Evolutionary conservation across 92 coral and sea anemone species (phyloP), one percentile per base, ranked within the genome.

Genomic region (Porites rus): DNA sequence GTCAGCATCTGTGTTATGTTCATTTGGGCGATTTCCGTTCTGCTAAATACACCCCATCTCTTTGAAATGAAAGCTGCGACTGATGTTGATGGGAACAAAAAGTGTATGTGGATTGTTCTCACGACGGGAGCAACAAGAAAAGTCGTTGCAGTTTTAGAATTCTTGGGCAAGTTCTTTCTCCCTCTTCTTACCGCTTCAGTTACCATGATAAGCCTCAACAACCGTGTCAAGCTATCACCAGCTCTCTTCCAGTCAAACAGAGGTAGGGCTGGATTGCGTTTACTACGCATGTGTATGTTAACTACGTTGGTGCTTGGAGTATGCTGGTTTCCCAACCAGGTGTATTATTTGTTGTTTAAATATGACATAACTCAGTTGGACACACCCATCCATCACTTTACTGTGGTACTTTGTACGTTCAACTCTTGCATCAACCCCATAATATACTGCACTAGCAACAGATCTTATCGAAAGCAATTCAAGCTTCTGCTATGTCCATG

Each of bases 21-120:
- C 18, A 88, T 96, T 31, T 96, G 98, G 98, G 10, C 65, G 7
- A 53, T 92, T 31, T 92, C 97, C 3, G 83, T 96, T 58, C 86
- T 96, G 5, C 87, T 94, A 17, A 96, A 96, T 89, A 79, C 94
- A 24, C 98, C 98, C 12, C 98, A 96, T 78, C 91, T 96, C 50
- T 77, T 94, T 18, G 98, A 96, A 82, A 96, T 96, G 86, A 87
- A 85, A 59, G 86, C 92, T 43, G 62, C 77, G 2, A 80, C 66
- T 24, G 90, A 69, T 51, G 64, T 69, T 31, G 85, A 90, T 7
- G 78, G 85, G 24, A 62, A 69, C 17, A 85, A 69, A 58, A 83
- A 80, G 60, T 96, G 98, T 63, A 62, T 46, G 81, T 96, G 98
- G 98, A 79, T 94, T 43, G 68, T 85, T 60, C 91, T 92, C 13